Evolutionary conservation across 2,888 invertebrate genomes (phyloP).

Genomic region (Trachelus tabidus): DNA sequence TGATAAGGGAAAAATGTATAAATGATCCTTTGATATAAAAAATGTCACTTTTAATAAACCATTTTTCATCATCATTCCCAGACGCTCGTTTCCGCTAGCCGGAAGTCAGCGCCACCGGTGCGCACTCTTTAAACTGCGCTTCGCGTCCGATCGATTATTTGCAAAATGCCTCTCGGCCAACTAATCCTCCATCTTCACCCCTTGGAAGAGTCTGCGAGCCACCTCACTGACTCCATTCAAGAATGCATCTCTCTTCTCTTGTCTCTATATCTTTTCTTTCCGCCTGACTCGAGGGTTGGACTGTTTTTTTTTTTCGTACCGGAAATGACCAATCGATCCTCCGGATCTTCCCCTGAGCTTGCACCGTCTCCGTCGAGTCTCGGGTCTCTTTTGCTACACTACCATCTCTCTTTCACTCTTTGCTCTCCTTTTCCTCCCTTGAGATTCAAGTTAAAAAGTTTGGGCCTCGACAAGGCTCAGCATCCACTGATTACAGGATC

Average conservation of each 20-base stretch:
- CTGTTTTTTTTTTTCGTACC: not conserved
- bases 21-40: not conserved
- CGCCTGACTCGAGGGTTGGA: not conserved
- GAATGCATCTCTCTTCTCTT: not conserved
- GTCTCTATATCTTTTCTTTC: not conserved
- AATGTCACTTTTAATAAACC: not conserved
- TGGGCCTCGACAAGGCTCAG: not conserved
- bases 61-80: not conserved
- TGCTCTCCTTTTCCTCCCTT: not conserved
- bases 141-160: not conserved
- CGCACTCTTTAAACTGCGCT: not conserved
- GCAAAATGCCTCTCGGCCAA: not conserved
- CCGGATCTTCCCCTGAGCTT: not conserved
- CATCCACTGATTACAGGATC: not conserved
- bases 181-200: not conserved
- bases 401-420: slow-evolving; percentile 6
- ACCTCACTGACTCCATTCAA: not conserved
- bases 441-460: not conserved
- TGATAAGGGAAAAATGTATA: not conserved
- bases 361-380: not conserved
- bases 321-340: not conserved
- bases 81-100: not conserved
- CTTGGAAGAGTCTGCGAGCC: not conserved
- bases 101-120: not conserved
- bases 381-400: not conserved